Percentiles rank a stretch among this genome's conserved stretches.
These are phyloP conservation scores for Cygnus olor DNA, from an alignment of 2,797 vertebrate genomes.

Conservation along the genomic window DNA sequence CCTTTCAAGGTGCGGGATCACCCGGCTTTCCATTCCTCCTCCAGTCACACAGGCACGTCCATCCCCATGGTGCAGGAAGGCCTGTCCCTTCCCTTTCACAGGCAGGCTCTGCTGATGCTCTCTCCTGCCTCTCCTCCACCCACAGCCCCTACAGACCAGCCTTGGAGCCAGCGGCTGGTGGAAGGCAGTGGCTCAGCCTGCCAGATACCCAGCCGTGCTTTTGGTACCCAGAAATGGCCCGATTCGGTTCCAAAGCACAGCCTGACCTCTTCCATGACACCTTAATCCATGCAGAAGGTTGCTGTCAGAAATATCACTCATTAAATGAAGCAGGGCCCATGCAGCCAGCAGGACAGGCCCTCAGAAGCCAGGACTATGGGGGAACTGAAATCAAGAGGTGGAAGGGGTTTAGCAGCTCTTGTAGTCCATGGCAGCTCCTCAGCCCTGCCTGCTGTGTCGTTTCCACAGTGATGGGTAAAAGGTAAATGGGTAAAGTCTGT, in stretches of 20 bases:
- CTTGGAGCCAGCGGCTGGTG: accelerated
- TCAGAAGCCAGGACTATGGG: background rate
- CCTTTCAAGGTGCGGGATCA: background rate
- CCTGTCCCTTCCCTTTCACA: background rate
- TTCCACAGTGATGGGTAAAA: background rate
- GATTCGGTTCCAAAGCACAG: background rate
- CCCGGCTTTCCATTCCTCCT: background rate
- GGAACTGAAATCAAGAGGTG: background rate
- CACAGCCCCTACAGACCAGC: background rate
- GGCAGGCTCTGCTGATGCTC: background rate
- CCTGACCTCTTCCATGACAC: accelerated
- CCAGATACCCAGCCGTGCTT: accelerated
- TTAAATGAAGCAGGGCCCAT: background rate
- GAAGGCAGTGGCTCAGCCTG: accelerated
- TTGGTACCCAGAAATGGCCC: background rate
- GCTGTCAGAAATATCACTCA: background rate
- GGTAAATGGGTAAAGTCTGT: background rate
- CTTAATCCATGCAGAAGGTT: background rate
- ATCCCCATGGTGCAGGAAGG: background rate
- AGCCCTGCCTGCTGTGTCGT: background rate
- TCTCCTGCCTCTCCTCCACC: background rate
- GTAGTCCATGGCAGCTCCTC: background rate
- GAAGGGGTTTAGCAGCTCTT: background rate
- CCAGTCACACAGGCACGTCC: background rate
- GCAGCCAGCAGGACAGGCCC: background rate